phyloP scores from a whole-genome alignment of 2,113 vertebrate species.

The Oryzias melastigma region DNA sequence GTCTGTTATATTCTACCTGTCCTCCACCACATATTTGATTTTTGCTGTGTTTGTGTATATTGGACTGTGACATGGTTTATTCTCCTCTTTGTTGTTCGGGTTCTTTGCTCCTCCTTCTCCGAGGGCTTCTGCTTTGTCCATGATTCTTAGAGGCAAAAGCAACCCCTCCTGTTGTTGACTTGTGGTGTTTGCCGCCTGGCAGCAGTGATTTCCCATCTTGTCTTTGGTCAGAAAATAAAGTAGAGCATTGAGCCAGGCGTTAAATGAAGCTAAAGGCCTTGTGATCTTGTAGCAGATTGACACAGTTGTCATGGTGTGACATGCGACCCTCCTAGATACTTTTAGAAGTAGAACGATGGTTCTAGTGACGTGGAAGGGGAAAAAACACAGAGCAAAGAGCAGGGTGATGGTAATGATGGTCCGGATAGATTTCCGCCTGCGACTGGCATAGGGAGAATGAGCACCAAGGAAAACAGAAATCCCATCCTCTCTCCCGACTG shows the following conservation, averaged over 20 bases:
- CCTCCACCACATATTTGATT: slow-evolving; percentile 42
- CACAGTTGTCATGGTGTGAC: slow-evolving; percentile 77
- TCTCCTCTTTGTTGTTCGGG: slow-evolving; percentile 41
- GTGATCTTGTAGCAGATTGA: slow-evolving; percentile 86
- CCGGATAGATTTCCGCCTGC: slow-evolving; percentile 81
- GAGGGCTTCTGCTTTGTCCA: slow-evolving; percentile 60
- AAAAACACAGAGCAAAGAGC: slow-evolving; percentile 82
- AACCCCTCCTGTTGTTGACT: slow-evolving; percentile 50
- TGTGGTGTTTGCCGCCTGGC: slow-evolving; percentile 46
- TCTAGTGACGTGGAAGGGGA: slow-evolving; percentile 83
- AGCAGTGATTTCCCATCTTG: slow-evolving; percentile 70
- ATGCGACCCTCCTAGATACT: slow-evolving; percentile 71
- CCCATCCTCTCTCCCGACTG: slow-evolving; percentile 33
- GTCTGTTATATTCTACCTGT: slow-evolving; percentile 1
- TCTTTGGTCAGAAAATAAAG: slow-evolving; percentile 85
- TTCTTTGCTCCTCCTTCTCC: slow-evolving; percentile 49
- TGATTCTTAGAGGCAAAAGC: slow-evolving; percentile 64
- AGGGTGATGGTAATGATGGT: slow-evolving; percentile 84
- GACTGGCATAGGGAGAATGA: slow-evolving; percentile 72
- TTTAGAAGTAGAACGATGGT: slow-evolving; percentile 81
- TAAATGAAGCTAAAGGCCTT: slow-evolving; percentile 81
- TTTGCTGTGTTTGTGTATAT: slow-evolving; percentile 41
- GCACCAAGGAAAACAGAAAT: slow-evolving; percentile 59
- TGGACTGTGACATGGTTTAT: slow-evolving; percentile 31
- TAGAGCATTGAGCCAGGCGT: slow-evolving; percentile 83